These are phyloP conservation scores for Luscinia megarhynchos DNA, from an alignment of 2,797 vertebrate species.

Conservation along the genomic window DNA sequence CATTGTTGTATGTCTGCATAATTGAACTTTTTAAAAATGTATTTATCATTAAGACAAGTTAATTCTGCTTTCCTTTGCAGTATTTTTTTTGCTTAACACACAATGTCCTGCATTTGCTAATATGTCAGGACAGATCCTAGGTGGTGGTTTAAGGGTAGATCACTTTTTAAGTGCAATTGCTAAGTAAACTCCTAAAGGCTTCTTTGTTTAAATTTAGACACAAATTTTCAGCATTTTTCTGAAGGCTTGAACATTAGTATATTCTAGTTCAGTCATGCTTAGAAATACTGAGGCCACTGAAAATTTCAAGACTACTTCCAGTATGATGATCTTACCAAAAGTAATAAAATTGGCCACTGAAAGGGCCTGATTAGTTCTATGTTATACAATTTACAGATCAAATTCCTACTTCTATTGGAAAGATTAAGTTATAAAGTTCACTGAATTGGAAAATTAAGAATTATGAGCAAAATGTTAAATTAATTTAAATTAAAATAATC, in stretches of 20 bases:
- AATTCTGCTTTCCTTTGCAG: not conserved
- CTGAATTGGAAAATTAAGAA: conserved; percentile 28
- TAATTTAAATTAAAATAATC: conserved; percentile 31
- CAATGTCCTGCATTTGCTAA: not conserved
- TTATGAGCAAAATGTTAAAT: not conserved
- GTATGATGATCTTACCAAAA: not conserved
- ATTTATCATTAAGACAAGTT: not conserved
- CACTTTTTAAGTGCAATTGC: not conserved
- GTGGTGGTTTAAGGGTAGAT: not conserved
- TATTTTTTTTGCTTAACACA: not conserved
- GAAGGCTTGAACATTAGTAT: not conserved
- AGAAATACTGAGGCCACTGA: not conserved
- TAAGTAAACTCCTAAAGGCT: not conserved
- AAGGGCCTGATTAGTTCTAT: not conserved
- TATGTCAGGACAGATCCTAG: not conserved
- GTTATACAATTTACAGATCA: not conserved
- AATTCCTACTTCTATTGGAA: not conserved
- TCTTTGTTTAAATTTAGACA: not conserved
- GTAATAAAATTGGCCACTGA: not conserved
- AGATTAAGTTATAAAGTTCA: not conserved
- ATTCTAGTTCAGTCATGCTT: not conserved
- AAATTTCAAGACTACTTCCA: not conserved
- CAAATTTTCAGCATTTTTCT: not conserved
- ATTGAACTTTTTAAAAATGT: not conserved
- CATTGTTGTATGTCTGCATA: not conserved